Conservation (phyloP, 2,888 invertebrate species). For the Hypomecis punctinalis region DNA sequence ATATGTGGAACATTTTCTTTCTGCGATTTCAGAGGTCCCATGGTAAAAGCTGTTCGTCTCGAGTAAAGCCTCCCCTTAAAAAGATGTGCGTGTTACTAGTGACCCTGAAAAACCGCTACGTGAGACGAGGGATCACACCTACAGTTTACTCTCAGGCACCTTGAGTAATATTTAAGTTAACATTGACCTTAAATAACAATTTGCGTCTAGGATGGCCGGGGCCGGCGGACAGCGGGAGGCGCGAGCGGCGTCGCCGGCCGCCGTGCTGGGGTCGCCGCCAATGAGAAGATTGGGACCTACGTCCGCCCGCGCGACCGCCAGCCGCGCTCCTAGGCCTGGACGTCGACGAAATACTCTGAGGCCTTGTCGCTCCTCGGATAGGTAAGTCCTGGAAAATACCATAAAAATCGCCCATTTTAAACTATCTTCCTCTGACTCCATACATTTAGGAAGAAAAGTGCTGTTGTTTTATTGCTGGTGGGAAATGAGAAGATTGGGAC, state of each 20-base stretch:
- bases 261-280: slow-evolving; percentile 65
- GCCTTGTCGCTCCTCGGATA: too few relatives aligned
- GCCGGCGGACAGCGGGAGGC: slow-evolving; percentile 25
- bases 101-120: background rate
- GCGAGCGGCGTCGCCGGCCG: slow-evolving; percentile 41
- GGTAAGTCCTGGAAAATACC: too few relatives aligned
- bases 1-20: too few relatives aligned
- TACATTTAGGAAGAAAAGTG: too few relatives aligned
- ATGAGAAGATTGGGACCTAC: slow-evolving; percentile 73
- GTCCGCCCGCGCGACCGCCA: slow-evolving; percentile 59
- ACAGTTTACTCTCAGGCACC: slow-evolving; percentile 16
- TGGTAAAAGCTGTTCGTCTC: too few relatives aligned
- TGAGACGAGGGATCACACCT: slow-evolving; percentile 13
- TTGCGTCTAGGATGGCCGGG: slow-evolving; percentile 65
- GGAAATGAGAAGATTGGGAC: too few relatives aligned
- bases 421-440: too few relatives aligned
- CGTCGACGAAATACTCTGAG: too few relatives aligned
- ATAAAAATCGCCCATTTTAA: too few relatives aligned
- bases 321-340: too few relatives aligned
- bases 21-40: too few relatives aligned
- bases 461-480: too few relatives aligned
- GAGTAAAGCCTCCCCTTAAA: background rate
- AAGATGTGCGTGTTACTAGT: background rate
- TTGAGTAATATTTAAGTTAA: slow-evolving; percentile 45
- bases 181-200: slow-evolving; percentile 78